Evolutionary conservation across 2,113 vertebrate species (phyloP).

Genomic region (Salvelinus sp.): DNA sequence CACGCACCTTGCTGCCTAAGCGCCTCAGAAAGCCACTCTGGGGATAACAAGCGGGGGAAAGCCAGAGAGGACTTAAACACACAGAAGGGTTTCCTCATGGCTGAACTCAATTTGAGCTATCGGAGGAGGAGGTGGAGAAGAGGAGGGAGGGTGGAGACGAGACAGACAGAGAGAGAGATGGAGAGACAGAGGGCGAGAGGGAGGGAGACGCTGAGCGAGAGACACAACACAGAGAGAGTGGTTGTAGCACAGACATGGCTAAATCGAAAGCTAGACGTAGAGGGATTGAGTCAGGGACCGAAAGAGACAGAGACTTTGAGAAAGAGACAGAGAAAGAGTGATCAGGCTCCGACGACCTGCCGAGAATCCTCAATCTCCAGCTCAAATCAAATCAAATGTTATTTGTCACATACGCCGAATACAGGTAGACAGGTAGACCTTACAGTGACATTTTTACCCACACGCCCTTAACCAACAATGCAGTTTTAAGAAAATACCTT

Average conservation of each 20-base stretch:
- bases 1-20: slow-evolving; percentile 13
- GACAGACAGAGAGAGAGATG: not conserved
- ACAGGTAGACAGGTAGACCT: too few relatives aligned
- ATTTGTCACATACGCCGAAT: too few relatives aligned
- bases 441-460: too few relatives aligned
- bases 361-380: slow-evolving; percentile 44
- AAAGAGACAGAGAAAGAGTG: slow-evolving; percentile 25
- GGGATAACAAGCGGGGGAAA: slow-evolving; percentile 1
- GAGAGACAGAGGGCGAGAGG: not conserved
- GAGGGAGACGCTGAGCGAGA: not conserved
- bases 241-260: not conserved
- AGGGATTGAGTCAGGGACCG: not conserved
- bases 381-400: too few relatives aligned
- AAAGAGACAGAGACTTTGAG: not conserved
- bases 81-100: slow-evolving; percentile 3
- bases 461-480: too few relatives aligned
- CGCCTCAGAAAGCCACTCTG: not conserved
- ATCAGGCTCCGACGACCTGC: slow-evolving; percentile 57
- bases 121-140: not conserved
- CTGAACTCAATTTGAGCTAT: slow-evolving; percentile 7
- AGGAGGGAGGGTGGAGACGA: not conserved
- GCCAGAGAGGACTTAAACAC: not conserved
- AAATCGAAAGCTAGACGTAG: not conserved
- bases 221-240: not conserved
- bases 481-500: too few relatives aligned